phyloP scores from a whole-genome alignment of 2,888 invertebrate species.

The Epiblema foenella region DNA sequence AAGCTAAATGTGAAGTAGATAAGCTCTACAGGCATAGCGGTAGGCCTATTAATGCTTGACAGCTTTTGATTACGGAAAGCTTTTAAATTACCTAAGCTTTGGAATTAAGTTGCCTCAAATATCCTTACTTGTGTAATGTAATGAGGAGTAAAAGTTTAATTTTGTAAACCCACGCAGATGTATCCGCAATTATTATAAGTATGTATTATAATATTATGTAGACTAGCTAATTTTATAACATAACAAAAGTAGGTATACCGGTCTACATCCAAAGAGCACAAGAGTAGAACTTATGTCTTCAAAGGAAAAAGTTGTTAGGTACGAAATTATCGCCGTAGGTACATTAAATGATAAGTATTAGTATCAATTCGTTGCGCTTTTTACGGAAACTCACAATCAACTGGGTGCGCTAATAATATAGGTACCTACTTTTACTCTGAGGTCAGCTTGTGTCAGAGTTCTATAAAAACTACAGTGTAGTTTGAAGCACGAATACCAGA shows the following conservation, averaged over 20 bases:
- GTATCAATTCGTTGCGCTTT: conserved; percentile 36
- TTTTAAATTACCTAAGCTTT: conserved; percentile 34
- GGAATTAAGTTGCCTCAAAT: conserved; percentile 31
- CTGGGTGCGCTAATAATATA: background rate
- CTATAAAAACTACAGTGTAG: background rate
- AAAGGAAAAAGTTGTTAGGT: background rate
- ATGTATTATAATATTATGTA: no score
- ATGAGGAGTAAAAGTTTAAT: conserved; percentile 21
- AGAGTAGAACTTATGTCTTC: conserved; percentile 16
- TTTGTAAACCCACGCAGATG: background rate
- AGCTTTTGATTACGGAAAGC: conserved; percentile 40
- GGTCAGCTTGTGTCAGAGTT: conserved; percentile 14
- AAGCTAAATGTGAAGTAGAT: conserved; percentile 43
- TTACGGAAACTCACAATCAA: conserved; percentile 29
- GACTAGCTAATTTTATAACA: no score
- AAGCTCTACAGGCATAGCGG: conserved; percentile 38
- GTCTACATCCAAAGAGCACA: no score
- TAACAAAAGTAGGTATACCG: no score
- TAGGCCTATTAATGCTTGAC: conserved; percentile 41
- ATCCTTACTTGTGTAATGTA: conserved; percentile 36
- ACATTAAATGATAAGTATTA: no score
- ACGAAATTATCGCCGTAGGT: no score
- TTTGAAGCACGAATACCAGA: background rate
- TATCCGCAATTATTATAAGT: conserved; percentile 10
- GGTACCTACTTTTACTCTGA: conserved; percentile 11